Conservation (phyloP, 2,113 vertebrate species). For the Alouatta palliata region DNA sequence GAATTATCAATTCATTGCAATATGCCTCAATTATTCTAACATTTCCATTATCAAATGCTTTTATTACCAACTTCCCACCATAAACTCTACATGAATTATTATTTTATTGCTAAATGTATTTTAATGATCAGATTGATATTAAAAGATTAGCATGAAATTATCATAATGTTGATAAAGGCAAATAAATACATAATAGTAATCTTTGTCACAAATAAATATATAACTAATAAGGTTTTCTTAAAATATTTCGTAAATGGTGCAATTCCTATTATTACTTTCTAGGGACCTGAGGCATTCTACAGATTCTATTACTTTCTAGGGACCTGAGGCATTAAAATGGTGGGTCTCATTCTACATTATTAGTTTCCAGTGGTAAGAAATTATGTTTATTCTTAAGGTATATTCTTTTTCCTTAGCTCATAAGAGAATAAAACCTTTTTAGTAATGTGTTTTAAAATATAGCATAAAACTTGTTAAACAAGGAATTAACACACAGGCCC, state of each 20-base stretch:
- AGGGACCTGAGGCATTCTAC: not conserved
- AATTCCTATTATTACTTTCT: not conserved
- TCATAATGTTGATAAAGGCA: not conserved
- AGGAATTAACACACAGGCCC: not conserved
- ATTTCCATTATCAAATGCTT: conserved; percentile 14
- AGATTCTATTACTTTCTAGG: too few relatives aligned
- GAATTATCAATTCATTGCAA: not conserved
- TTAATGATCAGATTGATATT: not conserved
- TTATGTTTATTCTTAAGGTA: not conserved
- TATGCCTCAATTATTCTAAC: not conserved
- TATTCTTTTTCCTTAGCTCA: conserved; percentile 66
- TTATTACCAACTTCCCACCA: not conserved
- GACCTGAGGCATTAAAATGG: not conserved
- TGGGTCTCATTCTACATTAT: conserved; percentile 52
- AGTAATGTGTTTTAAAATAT: conserved; percentile 48
- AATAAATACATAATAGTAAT: not conserved
- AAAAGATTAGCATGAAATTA: not conserved
- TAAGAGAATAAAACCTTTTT: conserved; percentile 72
- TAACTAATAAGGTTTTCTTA: not conserved
- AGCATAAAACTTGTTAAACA: conserved; percentile 41
- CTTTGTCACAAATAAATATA: not conserved
- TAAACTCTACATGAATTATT: not conserved
- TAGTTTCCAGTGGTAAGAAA: conserved; percentile 68
- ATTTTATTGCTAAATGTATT: not conserved
- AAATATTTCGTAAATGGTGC: not conserved